Conservation (phyloP, 2,113 vertebrate species). For the Dasyprocta punctata region DNA sequence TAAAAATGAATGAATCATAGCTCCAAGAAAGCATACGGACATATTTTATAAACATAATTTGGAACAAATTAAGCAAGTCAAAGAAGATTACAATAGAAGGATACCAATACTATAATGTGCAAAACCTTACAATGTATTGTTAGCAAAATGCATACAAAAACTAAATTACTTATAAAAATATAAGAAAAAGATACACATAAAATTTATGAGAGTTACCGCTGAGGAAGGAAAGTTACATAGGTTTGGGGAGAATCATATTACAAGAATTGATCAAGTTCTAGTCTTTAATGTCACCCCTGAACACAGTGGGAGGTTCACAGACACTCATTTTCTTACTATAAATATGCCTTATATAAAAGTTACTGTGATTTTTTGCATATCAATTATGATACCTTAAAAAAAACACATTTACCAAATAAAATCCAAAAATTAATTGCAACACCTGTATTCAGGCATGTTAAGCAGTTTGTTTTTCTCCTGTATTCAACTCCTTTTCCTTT, state of each 20-base stretch:
- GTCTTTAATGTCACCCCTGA: background rate
- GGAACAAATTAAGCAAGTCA: constrained; percentile 2
- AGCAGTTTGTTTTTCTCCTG: background rate
- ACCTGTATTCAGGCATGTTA: background rate
- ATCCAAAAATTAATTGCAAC: background rate
- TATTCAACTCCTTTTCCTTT: background rate
- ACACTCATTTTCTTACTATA: background rate
- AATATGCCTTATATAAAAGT: background rate
- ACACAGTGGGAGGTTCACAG: background rate
- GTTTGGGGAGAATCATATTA: background rate
- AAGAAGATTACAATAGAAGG: background rate
- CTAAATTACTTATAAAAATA: background rate
- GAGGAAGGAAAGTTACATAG: background rate
- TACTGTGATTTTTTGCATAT: background rate
- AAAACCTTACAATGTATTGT: background rate
- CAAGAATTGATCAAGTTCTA: background rate
- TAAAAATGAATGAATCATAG: background rate
- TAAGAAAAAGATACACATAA: background rate
- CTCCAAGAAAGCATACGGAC: background rate
- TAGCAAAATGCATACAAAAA: background rate
- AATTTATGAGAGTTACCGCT: background rate
- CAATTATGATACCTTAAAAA: background rate
- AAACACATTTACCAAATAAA: background rate
- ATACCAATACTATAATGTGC: background rate
- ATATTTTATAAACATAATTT: background rate